Base-by-base conservation (phyloP, 2,113 vertebrate species). In the Vulpes lagopus region DNA sequence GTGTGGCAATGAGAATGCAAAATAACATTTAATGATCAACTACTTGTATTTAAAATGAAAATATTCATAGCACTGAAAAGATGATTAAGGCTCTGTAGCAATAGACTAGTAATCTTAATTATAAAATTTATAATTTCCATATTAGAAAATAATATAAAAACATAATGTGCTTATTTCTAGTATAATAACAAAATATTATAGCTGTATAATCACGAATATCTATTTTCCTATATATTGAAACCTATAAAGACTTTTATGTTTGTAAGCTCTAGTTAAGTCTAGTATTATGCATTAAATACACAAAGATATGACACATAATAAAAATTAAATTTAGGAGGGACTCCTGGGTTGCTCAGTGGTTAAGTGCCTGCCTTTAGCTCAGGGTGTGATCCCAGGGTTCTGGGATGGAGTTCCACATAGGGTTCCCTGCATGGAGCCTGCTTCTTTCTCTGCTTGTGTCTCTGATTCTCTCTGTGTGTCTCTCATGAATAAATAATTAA, bases 41-140 rank as follows among this genome's bases (percentile, higher is more conserved):
- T 85, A 76, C 73, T 97, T 96, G 25, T 11, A 89, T 43, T 97
- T 96, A 94, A 96, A 79, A 90, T n/a, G 49, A 96, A 96, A 51
- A 96, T 79, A 89, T 78, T 11, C 43, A 89, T 51, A 81, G 32
- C 15, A 95, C 35, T 32, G 11, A 91, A 20, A 12, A 95, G 57
- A 43, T 60, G 5, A 79, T 78, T 88, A 92, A 84, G 32, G 69
- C 59, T 16, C 10, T 81, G 1, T 69, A 85, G 57, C 23, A 82
- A 84, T 15, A 69, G 20, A 96, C 53, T 80, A 96, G 3, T 16
- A 62, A 73, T 84, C 1, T 71, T 14, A 82, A 95, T 89, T 82
- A 92, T 38, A 83, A 78, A 96, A 53, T 87, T 23, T 64, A 5
- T 62, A 87, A 89, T 87, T 92, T 89, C 30, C 12, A 59, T 32